phyloP scores from a whole-genome alignment of 1,140 invertebrate genomes.

The Scaptomyza graminum region DNA sequence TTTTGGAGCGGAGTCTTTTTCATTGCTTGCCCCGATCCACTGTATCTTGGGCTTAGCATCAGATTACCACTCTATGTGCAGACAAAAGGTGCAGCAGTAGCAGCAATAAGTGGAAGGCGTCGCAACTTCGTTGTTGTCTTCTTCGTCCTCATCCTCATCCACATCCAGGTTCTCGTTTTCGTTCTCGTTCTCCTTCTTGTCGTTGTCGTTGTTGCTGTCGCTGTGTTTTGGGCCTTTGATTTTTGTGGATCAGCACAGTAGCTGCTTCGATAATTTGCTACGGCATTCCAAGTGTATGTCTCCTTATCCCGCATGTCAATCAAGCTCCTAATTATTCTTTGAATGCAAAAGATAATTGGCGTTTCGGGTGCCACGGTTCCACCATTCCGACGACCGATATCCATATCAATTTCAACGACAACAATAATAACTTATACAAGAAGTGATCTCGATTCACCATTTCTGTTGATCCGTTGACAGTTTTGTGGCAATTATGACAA shows the following conservation, averaged over 20 bases:
- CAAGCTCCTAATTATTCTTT: constrained; percentile 83
- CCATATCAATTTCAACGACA: constrained; percentile 67
- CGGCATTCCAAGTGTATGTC: constrained; percentile 84
- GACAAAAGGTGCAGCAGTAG: constrained; percentile 47
- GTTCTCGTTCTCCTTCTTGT: neutral
- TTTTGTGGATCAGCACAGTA: constrained; percentile 83
- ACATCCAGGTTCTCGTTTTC: neutral
- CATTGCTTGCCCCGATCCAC: constrained; percentile 59
- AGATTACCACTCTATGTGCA: constrained; percentile 82
- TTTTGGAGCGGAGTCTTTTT: constrained; percentile 26
- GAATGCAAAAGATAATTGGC: constrained; percentile 83
- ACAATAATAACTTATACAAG: constrained; percentile 7
- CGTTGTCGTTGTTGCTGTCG: neutral
- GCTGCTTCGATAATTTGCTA: constrained; percentile 83
- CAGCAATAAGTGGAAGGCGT: constrained; percentile 76
- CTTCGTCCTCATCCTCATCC: constrained; percentile 29
- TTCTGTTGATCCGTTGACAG: constrained; percentile 29
- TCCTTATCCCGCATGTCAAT: constrained; percentile 84
- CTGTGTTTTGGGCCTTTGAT: constrained; percentile 62
- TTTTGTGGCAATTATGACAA: constrained; percentile 74
- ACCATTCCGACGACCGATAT: constrained; percentile 1
- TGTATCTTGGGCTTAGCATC: constrained; percentile 75
- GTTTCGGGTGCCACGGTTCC: constrained; percentile 41
- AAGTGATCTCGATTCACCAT: constrained; percentile 3
- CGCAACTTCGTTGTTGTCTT: constrained; percentile 56